Base-by-base conservation (phyloP, 2,113 vertebrate species). In the Vidua chalybeata region DNA sequence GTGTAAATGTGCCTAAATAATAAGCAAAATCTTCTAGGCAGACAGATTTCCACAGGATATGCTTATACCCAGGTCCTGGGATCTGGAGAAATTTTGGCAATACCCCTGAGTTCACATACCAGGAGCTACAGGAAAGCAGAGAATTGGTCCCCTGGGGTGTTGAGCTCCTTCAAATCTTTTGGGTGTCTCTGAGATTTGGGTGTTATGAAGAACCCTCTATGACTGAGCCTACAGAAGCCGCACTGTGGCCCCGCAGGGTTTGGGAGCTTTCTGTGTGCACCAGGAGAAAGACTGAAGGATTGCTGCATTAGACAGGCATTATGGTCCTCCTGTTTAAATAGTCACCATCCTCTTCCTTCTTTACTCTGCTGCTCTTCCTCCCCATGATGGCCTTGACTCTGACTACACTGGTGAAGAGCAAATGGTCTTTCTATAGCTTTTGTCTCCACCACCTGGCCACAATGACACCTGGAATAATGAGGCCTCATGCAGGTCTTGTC, bases 231-330 rank as follows among this genome's bases (percentile, higher is more conserved):
- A 17, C 14, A 75, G 73, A 48, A 61, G n/a, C 51, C 39, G 35
- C 0, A 0, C 31, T 39, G 31, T 0, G 0, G 59, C 46, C 4
- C 30, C 14, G 19, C 18, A 35, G 20, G 15, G 9, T 82, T 6
- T 87, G 51, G 43, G 28, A 79, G 21, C 27, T 84, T 71, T 9
- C 26, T 75, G 12, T 14, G 20, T n/a, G 52, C 35, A 51, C 17
- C 21, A 82, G 46, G 26, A 67, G 31, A 41, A 26, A 68, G 20
- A 35, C 1, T 39, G 39, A 63, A 37, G 35, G n/a, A 41, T 76
- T 63, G 11, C 4, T 81, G 35, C 15, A 3, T 1, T 64, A 31
- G 9, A 35, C 5, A 52, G 56, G 30, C 4, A 51, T 61, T 56
- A 41, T 27, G n/a, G 37, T n/a, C 24, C 41, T 67, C 64, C 23